Evolutionary conservation across 2,888 invertebrate genomes (phyloP).

Genomic region (Xylota segnis): DNA sequence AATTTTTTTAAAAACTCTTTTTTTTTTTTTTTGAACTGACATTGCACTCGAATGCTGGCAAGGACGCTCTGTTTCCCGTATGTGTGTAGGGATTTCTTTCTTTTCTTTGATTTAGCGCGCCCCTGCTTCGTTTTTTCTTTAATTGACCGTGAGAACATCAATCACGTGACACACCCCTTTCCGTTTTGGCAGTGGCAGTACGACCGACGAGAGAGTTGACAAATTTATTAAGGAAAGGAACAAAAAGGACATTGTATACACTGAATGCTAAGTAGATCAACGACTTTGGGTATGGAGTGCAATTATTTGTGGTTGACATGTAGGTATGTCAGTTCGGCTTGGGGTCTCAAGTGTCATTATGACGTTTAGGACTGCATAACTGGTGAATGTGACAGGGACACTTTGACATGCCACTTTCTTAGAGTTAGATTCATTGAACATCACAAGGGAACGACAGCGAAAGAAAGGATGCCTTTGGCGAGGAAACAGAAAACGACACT

Average conservation of each 20-base stretch:
- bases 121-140: conserved; percentile 32
- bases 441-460: too few species aligned
- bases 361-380: neutral
- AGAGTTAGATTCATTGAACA: too few species aligned
- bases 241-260: conserved; percentile 63
- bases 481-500: too few species aligned
- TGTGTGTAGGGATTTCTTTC: neutral
- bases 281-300: conserved; percentile 21
- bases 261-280: conserved; percentile 61
- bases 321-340: neutral
- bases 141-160: conserved; percentile 51
- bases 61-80: conserved; percentile 12
- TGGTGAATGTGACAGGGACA: too few species aligned
- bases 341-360: conserved; percentile 20
- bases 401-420: too few species aligned
- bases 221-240: conserved; percentile 64
- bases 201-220: conserved; percentile 66
- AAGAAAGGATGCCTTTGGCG: too few species aligned
- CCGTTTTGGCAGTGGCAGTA: neutral
- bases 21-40: neutral
- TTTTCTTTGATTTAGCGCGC: conserved; percentile 24
- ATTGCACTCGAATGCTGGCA: conserved; percentile 41
- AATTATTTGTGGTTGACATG: conserved; percentile 62
- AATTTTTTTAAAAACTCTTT: neutral
- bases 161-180: conserved; percentile 73